Conservation (phyloP, 2,888 invertebrate genomes). For the Tetragonula carbonaria region DNA sequence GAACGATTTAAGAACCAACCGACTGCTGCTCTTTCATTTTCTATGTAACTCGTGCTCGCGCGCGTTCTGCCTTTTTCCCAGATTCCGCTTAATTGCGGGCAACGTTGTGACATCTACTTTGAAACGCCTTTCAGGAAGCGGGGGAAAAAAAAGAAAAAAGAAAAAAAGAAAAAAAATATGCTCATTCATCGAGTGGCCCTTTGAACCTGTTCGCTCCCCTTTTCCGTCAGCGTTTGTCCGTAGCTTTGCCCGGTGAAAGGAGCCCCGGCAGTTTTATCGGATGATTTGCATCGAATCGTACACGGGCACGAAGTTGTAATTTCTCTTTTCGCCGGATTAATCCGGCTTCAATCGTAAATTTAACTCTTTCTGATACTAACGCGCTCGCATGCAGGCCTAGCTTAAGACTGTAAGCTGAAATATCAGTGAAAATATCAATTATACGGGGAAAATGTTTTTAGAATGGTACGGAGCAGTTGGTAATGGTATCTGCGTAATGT, state of each 20-base stretch:
- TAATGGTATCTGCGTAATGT: too few species aligned
- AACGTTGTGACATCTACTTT: constrained; percentile 21
- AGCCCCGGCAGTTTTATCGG: background rate
- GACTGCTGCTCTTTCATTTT: background rate
- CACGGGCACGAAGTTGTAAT: background rate
- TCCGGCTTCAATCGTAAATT: background rate
- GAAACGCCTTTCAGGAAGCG: background rate
- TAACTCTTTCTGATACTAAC: background rate
- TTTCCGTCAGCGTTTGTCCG: background rate
- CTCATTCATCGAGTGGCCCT: background rate
- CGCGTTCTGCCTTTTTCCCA: background rate
- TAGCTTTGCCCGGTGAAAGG: background rate
- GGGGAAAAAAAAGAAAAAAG: too few species aligned
- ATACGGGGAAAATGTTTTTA: too few species aligned
- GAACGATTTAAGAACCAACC: constrained; percentile 11
- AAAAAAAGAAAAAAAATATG: background rate
- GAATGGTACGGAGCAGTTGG: too few species aligned
- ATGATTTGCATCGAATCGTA: constrained; percentile 3
- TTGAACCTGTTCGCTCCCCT: constrained; percentile 9
- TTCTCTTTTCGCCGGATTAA: background rate
- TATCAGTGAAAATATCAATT: too few species aligned
- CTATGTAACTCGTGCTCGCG: background rate
- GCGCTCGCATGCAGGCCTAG: background rate
- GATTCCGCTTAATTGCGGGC: constrained; percentile 17
- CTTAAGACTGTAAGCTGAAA: too few species aligned